phyloP scores from a whole-genome alignment of 2,888 invertebrate genomes.

The Hedya salicella region DNA sequence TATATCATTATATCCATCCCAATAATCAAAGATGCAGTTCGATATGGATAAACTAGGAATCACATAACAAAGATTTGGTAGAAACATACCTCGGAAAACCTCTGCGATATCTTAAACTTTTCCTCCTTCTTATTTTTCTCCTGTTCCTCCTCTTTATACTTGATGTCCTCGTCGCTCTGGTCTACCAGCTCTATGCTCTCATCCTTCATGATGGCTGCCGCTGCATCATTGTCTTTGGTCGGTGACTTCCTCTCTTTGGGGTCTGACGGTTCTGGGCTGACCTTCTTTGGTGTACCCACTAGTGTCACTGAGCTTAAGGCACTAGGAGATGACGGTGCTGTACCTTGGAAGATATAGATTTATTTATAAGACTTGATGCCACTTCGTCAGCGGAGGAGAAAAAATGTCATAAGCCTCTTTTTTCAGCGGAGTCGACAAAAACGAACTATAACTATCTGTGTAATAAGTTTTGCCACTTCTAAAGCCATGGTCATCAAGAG shows the following conservation, averaged over 20 bases:
- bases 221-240: slow-evolving; percentile 67
- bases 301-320: slow-evolving; percentile 90
- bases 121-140: slow-evolving; percentile 75
- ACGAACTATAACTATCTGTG: too few relatives aligned
- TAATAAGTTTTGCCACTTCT: too few relatives aligned
- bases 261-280: slow-evolving; percentile 64
- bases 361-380: background rate
- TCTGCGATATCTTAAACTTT: slow-evolving; percentile 78
- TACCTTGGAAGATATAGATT: slow-evolving; percentile 56
- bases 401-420: too few relatives aligned
- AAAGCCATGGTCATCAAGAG: too few relatives aligned
- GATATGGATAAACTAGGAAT: background rate
- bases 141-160: slow-evolving; percentile 76
- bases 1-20: too few relatives aligned
- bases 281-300: slow-evolving; percentile 85
- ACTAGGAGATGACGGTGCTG: slow-evolving; percentile 88
- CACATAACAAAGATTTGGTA: too few relatives aligned
- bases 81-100: slow-evolving; percentile 73
- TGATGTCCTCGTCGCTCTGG: slow-evolving; percentile 77
- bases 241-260: slow-evolving; percentile 59
- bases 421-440: too few relatives aligned
- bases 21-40: too few relatives aligned
- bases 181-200: slow-evolving; percentile 80
- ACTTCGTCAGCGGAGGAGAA: too few relatives aligned
- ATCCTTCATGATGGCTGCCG: slow-evolving; percentile 67